Conservation (phyloP, 2,113 vertebrate species). For the Bucco capensis region DNA sequence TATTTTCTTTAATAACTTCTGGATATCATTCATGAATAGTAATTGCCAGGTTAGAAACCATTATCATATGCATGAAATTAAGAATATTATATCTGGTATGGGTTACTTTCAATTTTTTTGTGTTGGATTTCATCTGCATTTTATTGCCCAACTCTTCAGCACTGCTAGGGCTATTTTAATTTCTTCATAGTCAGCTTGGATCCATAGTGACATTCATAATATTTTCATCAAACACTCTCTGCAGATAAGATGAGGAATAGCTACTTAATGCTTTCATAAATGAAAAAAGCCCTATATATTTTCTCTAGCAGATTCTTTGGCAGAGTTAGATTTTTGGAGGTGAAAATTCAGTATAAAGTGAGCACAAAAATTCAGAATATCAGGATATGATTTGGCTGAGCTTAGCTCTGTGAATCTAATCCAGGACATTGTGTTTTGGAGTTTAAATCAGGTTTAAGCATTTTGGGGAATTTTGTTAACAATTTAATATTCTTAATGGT, state of each 20-base stretch:
- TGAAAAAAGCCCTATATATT: rapidly evolving
- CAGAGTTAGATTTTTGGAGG: neutral
- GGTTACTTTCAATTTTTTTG: neutral
- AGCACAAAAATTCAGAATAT: neutral
- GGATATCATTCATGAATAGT: neutral
- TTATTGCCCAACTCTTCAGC: neutral
- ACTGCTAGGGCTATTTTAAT: neutral
- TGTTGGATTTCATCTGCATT: neutral
- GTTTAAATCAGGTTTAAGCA: neutral
- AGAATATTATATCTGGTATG: neutral
- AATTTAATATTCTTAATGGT: neutral
- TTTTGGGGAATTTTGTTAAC: neutral
- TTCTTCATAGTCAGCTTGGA: neutral
- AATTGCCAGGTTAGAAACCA: neutral
- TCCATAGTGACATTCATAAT: neutral
- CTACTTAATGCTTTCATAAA: neutral
- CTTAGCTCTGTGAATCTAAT: neutral
- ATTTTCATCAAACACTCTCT: neutral
- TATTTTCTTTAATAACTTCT: neutral
- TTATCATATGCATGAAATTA: neutral
- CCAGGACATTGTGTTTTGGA: neutral
- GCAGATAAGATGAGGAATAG: neutral
- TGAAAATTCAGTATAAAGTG: neutral
- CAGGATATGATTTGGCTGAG: neutral
- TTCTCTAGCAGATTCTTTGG: neutral